phyloP scores from a whole-genome alignment of 2,888 invertebrate species.

The Taphrorychus bicolor region DNA sequence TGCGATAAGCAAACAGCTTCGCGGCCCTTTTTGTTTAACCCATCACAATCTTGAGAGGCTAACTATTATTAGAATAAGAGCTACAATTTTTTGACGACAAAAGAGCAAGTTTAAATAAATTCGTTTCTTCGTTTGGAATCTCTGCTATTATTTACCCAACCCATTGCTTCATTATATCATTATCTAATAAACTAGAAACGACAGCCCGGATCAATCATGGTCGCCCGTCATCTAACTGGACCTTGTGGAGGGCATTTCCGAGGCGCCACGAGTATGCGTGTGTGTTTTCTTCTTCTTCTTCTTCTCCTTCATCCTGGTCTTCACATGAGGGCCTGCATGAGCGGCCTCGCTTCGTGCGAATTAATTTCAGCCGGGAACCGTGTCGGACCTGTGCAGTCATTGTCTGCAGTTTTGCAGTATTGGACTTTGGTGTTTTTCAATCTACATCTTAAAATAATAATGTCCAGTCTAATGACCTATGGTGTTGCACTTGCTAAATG shows the following conservation, averaged over 20 bases:
- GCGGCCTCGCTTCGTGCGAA: conserved; percentile 40
- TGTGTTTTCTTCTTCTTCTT: conserved; percentile 22
- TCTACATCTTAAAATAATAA: no score
- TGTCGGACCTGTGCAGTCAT: conserved; percentile 45
- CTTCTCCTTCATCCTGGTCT: conserved; percentile 9
- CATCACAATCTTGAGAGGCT: no score
- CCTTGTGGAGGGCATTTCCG: conserved; percentile 41
- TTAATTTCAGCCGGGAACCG: conserved; percentile 38
- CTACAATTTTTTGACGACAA: no score
- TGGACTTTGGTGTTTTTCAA: no score
- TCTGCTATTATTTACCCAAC: conserved; percentile 36
- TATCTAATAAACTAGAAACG: conserved; percentile 37
- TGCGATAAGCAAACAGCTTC: no score
- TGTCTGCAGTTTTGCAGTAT: conserved; percentile 43
- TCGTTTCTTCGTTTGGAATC: no score
- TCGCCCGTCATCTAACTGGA: conserved; percentile 27
- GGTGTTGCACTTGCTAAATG: no score
- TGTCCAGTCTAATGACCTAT: no score
- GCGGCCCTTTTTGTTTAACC: no score
- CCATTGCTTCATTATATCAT: conserved; percentile 37
- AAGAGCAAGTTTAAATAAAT: no score
- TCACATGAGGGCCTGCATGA: no score
- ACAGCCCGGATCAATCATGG: conserved; percentile 41
- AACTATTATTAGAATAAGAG: no score
- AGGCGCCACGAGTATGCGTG: conserved; percentile 47